Conservation (phyloP, 2,797 vertebrate genomes). For the Pteronotus mesoamericanus region DNA sequence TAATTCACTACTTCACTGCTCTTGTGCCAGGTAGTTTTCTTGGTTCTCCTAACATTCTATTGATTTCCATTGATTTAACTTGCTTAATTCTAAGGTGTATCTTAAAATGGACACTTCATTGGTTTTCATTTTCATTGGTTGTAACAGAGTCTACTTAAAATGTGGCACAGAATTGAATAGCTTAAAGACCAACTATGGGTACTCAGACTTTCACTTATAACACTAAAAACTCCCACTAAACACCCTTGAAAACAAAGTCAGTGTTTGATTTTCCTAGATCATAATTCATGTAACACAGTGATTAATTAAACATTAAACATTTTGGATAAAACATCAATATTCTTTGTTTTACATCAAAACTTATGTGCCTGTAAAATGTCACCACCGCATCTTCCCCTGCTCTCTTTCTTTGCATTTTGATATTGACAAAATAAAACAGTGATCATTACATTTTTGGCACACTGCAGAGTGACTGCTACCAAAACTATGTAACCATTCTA, state of each 20-base stretch:
- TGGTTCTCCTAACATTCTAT: conserved; percentile 31
- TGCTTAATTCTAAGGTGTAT: conserved; percentile 51
- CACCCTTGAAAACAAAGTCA: conserved; percentile 41
- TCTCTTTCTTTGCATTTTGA: conserved; percentile 2
- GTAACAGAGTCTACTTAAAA: conserved; percentile 52
- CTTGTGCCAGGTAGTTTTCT: conserved; percentile 15
- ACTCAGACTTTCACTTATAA: conserved; percentile 16
- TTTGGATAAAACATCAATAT: conserved; percentile 46
- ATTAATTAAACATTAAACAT: conserved; percentile 48
- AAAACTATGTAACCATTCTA: neutral
- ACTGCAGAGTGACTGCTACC: neutral
- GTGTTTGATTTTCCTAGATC: conserved; percentile 24
- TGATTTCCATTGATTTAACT: conserved; percentile 55
- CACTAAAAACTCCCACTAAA: conserved; percentile 4
- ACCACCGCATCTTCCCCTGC: neutral
- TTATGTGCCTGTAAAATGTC: conserved; percentile 28
- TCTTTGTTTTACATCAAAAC: conserved; percentile 45
- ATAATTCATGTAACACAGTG: neutral
- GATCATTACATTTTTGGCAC: neutral
- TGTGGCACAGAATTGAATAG: conserved; percentile 52
- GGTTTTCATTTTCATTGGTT: conserved; percentile 47
- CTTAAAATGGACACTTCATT: conserved; percentile 43
- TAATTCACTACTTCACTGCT: conserved; percentile 51
- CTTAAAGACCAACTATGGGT: conserved; percentile 18
- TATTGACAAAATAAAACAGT: conserved; percentile 34